These are phyloP conservation scores for Leptopilina myrica DNA, from an alignment of 2,888 invertebrate species.

Conservation along the genomic window DNA sequence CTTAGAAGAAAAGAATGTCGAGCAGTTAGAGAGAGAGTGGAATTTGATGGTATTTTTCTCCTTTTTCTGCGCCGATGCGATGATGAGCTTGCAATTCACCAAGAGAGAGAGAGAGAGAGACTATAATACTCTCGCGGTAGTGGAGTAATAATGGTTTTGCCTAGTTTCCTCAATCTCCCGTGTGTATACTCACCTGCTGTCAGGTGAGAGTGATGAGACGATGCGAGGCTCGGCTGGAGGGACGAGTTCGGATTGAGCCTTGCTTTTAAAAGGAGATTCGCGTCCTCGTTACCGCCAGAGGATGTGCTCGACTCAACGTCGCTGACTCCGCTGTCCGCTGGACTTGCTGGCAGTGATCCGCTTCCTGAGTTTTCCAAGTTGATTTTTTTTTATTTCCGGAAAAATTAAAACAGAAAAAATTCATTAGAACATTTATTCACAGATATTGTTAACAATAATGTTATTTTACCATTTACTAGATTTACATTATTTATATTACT, in stretches of 20 bases:
- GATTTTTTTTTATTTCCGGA: conserved; percentile 38
- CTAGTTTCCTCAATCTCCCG: conserved; percentile 50
- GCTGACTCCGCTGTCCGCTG: conserved; percentile 97
- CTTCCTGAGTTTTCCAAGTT: conserved; percentile 63
- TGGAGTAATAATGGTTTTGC: neutral
- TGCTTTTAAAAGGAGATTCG: conserved; percentile 83
- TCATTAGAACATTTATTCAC: neutral
- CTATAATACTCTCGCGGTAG: neutral
- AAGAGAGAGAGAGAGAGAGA: too few relatives aligned
- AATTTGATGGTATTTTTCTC: conserved; percentile 12
- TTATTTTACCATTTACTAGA: too few relatives aligned
- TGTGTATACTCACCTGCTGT: conserved; percentile 69
- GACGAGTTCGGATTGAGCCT: conserved; percentile 86
- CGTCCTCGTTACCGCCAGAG: conserved; percentile 79
- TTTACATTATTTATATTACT: too few relatives aligned
- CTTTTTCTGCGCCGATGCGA: neutral
- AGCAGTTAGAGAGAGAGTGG: neutral
- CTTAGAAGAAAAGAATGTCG: neutral
- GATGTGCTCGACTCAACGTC: conserved; percentile 96
- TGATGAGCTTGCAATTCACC: conserved; percentile 9
- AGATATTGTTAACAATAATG: too few relatives aligned
- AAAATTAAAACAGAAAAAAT: neutral
- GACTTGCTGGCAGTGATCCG: conserved; percentile 97
- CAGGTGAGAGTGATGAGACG: conserved; percentile 73
- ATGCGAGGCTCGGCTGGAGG: conserved; percentile 71